Conservation (phyloP, 2,113 vertebrate genomes). For the Prunella himalayana region DNA sequence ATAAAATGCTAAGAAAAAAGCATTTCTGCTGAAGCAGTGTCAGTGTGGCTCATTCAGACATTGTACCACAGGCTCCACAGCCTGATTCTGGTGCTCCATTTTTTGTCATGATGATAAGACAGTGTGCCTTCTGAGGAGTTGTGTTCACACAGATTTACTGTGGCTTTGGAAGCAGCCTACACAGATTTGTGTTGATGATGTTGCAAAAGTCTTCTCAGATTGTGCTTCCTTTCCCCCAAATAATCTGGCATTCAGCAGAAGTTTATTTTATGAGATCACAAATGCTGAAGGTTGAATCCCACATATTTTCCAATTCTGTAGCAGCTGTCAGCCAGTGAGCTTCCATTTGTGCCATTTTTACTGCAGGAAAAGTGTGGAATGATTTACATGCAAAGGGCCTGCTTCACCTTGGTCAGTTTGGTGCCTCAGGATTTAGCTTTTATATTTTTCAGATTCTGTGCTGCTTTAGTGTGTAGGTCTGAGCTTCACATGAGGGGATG, state of each 20-base stretch:
- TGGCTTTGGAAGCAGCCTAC: neutral
- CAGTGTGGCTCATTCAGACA: neutral
- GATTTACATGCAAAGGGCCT: neutral
- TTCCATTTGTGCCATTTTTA: neutral
- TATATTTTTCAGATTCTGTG: neutral
- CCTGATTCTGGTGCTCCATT: neutral
- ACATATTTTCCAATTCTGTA: neutral
- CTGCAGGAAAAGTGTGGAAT: neutral
- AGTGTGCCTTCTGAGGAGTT: neutral
- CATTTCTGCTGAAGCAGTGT: neutral
- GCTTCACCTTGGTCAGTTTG: neutral
- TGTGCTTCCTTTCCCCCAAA: neutral
- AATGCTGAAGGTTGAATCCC: neutral
- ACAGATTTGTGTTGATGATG: neutral
- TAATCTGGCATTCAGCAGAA: neutral
- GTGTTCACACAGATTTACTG: neutral
- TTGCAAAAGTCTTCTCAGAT: neutral
- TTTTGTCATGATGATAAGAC: neutral
- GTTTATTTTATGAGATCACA: neutral
- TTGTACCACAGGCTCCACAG: neutral
- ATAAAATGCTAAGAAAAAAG: neutral
- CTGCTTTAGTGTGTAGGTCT: neutral
- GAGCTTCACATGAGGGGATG: fast-evolving
- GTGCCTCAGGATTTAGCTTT: neutral
- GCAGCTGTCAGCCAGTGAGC: neutral